These are phyloP conservation scores for Perca fluviatilis DNA, from an alignment of 2,113 vertebrate species.

Conservation along the genomic window DNA sequence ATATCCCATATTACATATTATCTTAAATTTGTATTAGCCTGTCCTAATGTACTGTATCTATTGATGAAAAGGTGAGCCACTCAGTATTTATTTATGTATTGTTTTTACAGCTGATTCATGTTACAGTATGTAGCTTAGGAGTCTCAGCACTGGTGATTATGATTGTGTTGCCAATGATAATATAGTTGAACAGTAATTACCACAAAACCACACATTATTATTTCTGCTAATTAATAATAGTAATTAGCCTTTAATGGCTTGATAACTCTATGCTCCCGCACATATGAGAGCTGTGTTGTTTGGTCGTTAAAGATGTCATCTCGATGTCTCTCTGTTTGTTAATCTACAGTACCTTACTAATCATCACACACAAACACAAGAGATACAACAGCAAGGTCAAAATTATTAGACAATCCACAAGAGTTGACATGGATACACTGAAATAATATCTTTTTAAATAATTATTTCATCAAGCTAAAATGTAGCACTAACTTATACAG, in stretches of 20 bases:
- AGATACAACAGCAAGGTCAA: background rate
- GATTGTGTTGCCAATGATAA: constrained; percentile 6
- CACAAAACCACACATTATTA: background rate
- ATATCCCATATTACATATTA: background rate
- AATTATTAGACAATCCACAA: background rate
- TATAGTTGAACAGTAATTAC: constrained; percentile 19
- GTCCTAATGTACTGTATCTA: background rate
- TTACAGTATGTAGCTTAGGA: constrained; percentile 7
- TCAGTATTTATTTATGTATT: background rate
- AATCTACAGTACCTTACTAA: constrained; percentile 3
- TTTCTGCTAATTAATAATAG: constrained; percentile 39
- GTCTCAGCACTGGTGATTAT: background rate
- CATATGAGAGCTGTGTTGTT: constrained; percentile 22
- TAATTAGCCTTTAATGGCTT: constrained; percentile 43
- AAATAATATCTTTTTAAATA: background rate
- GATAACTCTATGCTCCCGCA: background rate
- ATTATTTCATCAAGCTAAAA: background rate
- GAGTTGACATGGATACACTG: background rate
- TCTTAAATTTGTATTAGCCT: background rate
- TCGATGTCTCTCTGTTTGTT: constrained; percentile 13
- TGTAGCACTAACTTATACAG: background rate
- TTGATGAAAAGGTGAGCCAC: background rate
- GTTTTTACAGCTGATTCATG: background rate
- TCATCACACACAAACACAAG: background rate
- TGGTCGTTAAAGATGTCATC: constrained; percentile 33